Conservation (phyloP, 2,888 invertebrate species). For the Abrostola tripartita region DNA sequence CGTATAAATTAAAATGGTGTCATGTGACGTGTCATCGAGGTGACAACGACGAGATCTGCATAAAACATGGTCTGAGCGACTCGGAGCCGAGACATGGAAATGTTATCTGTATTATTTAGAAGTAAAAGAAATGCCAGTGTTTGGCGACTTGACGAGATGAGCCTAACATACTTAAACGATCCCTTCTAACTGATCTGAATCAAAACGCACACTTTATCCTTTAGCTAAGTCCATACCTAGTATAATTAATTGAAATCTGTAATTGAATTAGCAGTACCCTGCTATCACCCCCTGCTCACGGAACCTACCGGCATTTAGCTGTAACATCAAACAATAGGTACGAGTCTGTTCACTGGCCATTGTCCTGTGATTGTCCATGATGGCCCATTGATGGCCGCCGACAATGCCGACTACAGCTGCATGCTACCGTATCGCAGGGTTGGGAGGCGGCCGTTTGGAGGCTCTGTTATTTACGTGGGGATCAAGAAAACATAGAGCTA, state of each 20-base stretch:
- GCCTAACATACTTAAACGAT: not conserved
- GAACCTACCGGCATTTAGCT: too few species aligned
- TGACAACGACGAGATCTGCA: slow-evolving; percentile 21
- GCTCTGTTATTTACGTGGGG: too few species aligned
- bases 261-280: too few species aligned
- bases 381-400: not conserved
- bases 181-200: too few species aligned
- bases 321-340: not conserved
- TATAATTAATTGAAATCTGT: too few species aligned
- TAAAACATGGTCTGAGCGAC: slow-evolving; percentile 22
- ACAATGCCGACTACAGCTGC: not conserved
- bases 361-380: not conserved
- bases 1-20: slow-evolving; percentile 48
- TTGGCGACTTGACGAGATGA: not conserved
- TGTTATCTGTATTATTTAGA: slow-evolving; percentile 19
- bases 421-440: not conserved
- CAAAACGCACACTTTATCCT: too few species aligned
- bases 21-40: slow-evolving; percentile 25
- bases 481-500: too few species aligned
- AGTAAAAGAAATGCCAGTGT: slow-evolving; percentile 5
- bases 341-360: not conserved
- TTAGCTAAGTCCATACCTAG: too few species aligned
- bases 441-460: not conserved
- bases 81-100: slow-evolving; percentile 2
- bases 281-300: too few species aligned